A percentile compares a stretch with the other conserved stretches of the same genome.
These are phyloP conservation scores for Caenorhabditis tropicalis DNA, from an alignment of 1,140 invertebrate species.

Conservation along the genomic window DNA sequence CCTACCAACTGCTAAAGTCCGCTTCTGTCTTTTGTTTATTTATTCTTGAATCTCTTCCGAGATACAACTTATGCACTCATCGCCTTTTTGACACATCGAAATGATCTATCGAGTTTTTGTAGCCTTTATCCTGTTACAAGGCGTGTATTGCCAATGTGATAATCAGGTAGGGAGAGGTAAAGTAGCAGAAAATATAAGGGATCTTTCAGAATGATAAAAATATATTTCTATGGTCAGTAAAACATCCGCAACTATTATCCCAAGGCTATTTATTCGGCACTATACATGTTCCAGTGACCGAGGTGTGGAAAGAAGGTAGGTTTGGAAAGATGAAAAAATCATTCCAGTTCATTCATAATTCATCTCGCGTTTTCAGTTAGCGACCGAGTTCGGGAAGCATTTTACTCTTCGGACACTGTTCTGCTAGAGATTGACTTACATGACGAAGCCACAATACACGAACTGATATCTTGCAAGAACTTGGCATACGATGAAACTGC, in stretches of 20 bases:
- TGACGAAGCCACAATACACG: constrained; percentile 43
- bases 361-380: constrained; percentile 34
- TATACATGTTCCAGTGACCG: constrained; percentile 48
- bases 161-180: not conserved
- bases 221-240: constrained; percentile 49
- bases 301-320: constrained; percentile 49
- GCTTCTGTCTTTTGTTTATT: constrained; percentile 26
- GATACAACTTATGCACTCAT: not conserved
- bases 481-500: constrained; percentile 42
- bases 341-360: not conserved
- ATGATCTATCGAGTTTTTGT: not conserved
- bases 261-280: constrained; percentile 52
- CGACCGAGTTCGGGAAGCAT: constrained; percentile 49
- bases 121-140: not conserved
- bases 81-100: constrained; percentile 4
- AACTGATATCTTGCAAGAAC: constrained; percentile 49
- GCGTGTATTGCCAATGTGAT: not conserved
- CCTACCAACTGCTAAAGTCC: constrained; percentile 19
- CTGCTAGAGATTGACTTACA: constrained; percentile 48
- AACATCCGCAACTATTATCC: not conserved
- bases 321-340: not conserved
- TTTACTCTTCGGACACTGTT: constrained; percentile 24
- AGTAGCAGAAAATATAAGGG: too few relatives aligned
- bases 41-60: not conserved
- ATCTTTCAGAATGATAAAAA: constrained; percentile 33